Percentiles rank a stretch among this genome's conserved stretches.
Conservation (phyloP, 2,113 vertebrate genomes). For the Psammodynastes pulverulentus region DNA sequence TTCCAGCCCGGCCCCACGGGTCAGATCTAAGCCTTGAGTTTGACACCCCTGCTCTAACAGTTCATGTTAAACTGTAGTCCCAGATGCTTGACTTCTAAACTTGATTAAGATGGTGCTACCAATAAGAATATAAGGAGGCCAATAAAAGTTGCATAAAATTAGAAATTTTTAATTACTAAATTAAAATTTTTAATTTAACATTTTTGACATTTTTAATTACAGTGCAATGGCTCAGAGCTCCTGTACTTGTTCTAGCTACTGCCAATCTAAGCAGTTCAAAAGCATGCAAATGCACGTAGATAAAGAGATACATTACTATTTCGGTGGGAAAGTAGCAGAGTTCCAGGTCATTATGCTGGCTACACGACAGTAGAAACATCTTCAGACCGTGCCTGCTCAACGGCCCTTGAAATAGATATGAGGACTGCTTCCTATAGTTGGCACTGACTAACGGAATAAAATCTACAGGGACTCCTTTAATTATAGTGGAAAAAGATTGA, state of each 20-base stretch:
- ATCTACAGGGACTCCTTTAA: background rate
- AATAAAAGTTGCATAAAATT: background rate
- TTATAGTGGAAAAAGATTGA: background rate
- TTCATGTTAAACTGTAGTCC: conserved; percentile 24
- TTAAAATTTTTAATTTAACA: no score
- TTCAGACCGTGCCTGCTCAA: background rate
- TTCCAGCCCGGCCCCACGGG: no score
- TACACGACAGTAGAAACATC: background rate
- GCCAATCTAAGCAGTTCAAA: background rate
- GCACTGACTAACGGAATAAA: background rate
- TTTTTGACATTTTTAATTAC: background rate
- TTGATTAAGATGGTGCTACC: conserved; percentile 10
- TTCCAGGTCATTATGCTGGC: background rate
- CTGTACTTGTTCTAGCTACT: background rate
- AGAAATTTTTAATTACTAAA: background rate
- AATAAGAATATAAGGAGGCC: background rate
- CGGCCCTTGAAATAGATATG: background rate
- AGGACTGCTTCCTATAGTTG: background rate
- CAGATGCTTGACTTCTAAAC: background rate
- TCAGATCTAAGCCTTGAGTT: no score
- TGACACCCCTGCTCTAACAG: background rate
- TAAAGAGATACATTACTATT: background rate
- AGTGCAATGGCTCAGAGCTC: background rate
- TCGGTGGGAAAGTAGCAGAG: background rate
- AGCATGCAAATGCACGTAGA: background rate